phyloP scores from a whole-genome alignment of 2,888 invertebrate species.

The Aspidiotus destructor region DNA sequence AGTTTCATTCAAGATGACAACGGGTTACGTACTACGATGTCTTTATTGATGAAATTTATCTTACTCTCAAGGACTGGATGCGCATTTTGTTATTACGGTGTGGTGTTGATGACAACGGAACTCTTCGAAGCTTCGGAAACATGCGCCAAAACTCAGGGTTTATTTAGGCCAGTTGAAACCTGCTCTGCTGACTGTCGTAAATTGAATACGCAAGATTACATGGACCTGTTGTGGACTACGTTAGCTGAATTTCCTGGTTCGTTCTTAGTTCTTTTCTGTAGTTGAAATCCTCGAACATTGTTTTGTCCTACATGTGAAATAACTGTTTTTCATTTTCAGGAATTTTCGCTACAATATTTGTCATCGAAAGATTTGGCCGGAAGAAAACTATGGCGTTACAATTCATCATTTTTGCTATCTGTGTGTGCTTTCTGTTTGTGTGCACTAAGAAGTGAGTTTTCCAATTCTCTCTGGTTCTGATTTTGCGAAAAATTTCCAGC shows the following conservation, averaged over 20 bases:
- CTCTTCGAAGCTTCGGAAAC: conserved; percentile 57
- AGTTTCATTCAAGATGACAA: conserved; percentile 36
- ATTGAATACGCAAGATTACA: conserved; percentile 75
- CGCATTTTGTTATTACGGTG: conserved; percentile 90
- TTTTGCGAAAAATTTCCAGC: too few species aligned
- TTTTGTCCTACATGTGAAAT: not conserved
- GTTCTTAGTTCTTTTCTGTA: not conserved
- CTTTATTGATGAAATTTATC: not conserved
- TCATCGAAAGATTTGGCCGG: conserved; percentile 80
- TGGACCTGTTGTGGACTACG: conserved; percentile 87
- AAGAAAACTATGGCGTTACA: conserved; percentile 91
- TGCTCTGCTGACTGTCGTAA: conserved; percentile 61
- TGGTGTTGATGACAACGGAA: conserved; percentile 90
- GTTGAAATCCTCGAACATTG: not conserved
- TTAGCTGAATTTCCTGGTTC: conserved; percentile 86
- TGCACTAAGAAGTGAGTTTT: conserved; percentile 42
- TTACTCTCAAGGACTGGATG: conserved; percentile 67
- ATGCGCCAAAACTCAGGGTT: conserved; percentile 36
- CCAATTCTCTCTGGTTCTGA: not conserved
- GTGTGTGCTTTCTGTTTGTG: conserved; percentile 62
- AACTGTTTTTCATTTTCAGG: conserved; percentile 47
- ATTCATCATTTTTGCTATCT: conserved; percentile 71
- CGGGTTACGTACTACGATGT: not conserved
- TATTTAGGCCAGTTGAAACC: conserved; percentile 43
- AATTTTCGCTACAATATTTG: conserved; percentile 76